Percentiles rank a stretch among this genome's conserved stretches.
Conservation (phyloP, 2,113 vertebrate species). For the Rhizomys pruinosus region DNA sequence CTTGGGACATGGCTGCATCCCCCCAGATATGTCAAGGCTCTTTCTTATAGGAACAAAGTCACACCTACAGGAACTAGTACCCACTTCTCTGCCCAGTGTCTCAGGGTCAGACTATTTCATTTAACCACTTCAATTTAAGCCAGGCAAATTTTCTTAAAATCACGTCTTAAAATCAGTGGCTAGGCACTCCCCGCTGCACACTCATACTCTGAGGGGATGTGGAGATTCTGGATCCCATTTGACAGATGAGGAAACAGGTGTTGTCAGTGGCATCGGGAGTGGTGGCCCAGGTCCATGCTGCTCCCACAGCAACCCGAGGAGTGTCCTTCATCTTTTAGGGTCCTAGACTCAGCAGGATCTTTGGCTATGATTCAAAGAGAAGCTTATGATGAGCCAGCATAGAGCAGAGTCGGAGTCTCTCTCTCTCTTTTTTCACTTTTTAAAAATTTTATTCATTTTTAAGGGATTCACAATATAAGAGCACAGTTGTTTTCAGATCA, state of each 20-base stretch:
- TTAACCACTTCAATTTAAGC: background rate
- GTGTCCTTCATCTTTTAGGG: background rate
- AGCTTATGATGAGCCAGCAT: background rate
- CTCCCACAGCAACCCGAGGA: too few relatives aligned
- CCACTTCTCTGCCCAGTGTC: too few relatives aligned
- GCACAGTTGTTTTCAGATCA: too few relatives aligned
- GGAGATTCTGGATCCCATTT: background rate
- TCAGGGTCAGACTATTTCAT: background rate
- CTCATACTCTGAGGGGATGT: background rate
- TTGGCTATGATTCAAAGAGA: background rate
- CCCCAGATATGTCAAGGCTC: background rate
- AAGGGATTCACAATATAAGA: too few relatives aligned
- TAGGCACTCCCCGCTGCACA: rapidly evolving
- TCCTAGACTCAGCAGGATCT: background rate
- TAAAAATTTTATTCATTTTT: too few relatives aligned
- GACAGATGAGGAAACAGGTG: background rate
- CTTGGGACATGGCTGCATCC: background rate
- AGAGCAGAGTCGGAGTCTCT: background rate
- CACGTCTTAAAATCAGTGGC: rapidly evolving
- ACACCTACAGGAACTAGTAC: background rate
- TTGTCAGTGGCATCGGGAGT: too few relatives aligned
- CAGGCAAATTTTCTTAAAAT: background rate
- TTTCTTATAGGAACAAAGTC: background rate
- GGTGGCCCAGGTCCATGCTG: background rate
- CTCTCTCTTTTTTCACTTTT: too few relatives aligned